phyloP scores from a whole-genome alignment of 37 sponge, comb jelly and placozoan species.

The Geodia barretti region DNA sequence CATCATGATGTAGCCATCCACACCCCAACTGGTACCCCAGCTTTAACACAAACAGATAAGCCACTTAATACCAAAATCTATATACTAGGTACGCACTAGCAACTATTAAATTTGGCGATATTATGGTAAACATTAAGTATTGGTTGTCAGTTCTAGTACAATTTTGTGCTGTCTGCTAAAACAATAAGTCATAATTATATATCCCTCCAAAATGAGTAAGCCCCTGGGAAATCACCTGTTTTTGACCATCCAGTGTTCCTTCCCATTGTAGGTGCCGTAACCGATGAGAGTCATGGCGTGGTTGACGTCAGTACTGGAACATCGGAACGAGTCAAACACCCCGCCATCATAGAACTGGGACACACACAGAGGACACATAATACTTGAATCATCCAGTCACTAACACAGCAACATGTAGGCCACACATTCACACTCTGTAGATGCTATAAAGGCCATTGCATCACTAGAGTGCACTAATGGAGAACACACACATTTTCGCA shows the following conservation, averaged over 20 bases:
- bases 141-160: no score
- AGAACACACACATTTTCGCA: background rate
- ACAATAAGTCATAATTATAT: no score
- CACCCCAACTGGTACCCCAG: constrained; percentile 71
- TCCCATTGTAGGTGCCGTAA: constrained; percentile 53
- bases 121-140: no score
- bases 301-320: constrained; percentile 43
- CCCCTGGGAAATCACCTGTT: no score
- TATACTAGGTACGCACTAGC: no score
- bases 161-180: no score
- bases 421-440: background rate
- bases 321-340: constrained; percentile 23
- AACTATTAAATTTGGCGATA: no score
- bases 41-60: no score
- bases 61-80: no score
- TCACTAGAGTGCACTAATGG: background rate
- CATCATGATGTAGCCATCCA: constrained; percentile 71
- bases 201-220: no score
- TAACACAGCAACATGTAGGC: no score
- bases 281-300: constrained; percentile 69
- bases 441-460: background rate
- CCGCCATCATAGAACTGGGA: constrained; percentile 51
- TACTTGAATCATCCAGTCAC: background rate
- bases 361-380: background rate
- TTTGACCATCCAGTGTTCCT: constrained; percentile 70